Evolutionary conservation across 2,797 vertebrate genomes (phyloP), one percentile per base, ranked within the genome.

Genomic region (Gymnopithys bicolor): DNA sequence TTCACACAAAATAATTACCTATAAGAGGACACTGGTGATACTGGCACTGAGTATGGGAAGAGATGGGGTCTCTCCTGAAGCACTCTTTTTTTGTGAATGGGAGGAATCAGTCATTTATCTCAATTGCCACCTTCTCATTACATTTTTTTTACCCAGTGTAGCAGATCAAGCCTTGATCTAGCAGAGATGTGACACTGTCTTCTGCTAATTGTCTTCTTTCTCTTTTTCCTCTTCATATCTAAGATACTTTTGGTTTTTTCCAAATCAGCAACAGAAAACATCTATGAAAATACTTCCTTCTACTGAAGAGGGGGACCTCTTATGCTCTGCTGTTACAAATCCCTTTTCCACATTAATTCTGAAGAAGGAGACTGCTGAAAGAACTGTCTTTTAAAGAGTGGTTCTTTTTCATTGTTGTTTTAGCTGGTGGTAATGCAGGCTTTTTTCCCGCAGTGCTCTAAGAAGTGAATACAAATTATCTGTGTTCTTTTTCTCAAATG

Each of bases 381-480:
- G 45, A 64, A 30, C 56, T 51, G 13, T 67, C 24, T 53, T 45
- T 84, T 70, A 74, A 67, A 69, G 32, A 80, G 12, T 45, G n/a
- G 7, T 22, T 59, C 33, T 74, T 87, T 89, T 70, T 77, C 39
- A 15, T 55, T 46, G 12, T 80, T 66, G 32, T 81, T 87, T 68
- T 84, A 69, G 53, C 51, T 85, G 41, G 24, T 95, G 74, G 25
- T 77, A 46, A 45, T 63, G 71, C 81, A 80, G 24, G 10, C 7
- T 87, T 77, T 76, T 76, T 87, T 43, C 53, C 84, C 0, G 8
- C 77, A 87, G 67, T 68, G 60, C 24, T 93, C 35, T 81, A 83
- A 74, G 67, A 70, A 58, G 15, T 71, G 81, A 90, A 91, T 92
- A 87, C 86, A 75, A 87, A 93, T 89, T 74, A 49, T 84, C 70